Evolutionary conservation across 2,888 invertebrate genomes (phyloP).

Genomic region (Hemithea aestivaria): DNA sequence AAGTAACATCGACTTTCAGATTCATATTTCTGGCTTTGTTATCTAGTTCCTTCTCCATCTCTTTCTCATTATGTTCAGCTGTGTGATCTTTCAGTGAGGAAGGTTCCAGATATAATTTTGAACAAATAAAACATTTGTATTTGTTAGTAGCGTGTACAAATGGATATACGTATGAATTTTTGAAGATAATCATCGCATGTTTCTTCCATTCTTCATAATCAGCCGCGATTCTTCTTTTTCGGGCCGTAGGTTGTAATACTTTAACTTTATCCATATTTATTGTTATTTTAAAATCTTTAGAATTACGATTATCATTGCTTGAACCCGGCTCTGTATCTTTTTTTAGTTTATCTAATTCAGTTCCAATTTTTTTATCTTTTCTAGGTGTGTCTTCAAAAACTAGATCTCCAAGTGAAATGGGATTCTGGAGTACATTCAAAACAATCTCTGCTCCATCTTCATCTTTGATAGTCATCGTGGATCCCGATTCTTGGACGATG

Average conservation of each 20-base stretch:
- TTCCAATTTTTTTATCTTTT: conserved; percentile 4
- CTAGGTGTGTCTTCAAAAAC: conserved; percentile 34
- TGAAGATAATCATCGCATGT: conserved; percentile 52
- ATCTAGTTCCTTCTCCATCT: conserved; percentile 41
- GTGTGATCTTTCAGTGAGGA: conserved; percentile 45
- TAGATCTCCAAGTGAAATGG: conserved; percentile 45
- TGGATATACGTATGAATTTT: conserved; percentile 55
- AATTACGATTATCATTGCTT: conserved; percentile 9
- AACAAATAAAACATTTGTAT: conserved; percentile 59
- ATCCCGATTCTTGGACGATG: conserved; percentile 46
- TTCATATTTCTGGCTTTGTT: conserved; percentile 47
- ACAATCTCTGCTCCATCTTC: conserved; percentile 47
- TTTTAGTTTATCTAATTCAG: conserved; percentile 5
- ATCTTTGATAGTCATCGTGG: conserved; percentile 48
- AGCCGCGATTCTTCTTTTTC: conserved; percentile 19
- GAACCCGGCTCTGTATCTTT: too few relatives aligned
- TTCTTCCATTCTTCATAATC: conserved; percentile 42
- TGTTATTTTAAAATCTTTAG: conserved; percentile 28
- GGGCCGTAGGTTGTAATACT: conserved; percentile 16
- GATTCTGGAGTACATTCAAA: conserved; percentile 47
- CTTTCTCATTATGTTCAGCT: conserved; percentile 37
- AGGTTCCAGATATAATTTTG: conserved; percentile 43
- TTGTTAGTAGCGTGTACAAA: conserved; percentile 53
- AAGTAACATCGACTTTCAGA: conserved; percentile 56
- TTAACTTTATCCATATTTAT: conserved; percentile 41